phyloP scores from a whole-genome alignment of 2,888 invertebrate genomes.

The Heliothis peltigera region DNA sequence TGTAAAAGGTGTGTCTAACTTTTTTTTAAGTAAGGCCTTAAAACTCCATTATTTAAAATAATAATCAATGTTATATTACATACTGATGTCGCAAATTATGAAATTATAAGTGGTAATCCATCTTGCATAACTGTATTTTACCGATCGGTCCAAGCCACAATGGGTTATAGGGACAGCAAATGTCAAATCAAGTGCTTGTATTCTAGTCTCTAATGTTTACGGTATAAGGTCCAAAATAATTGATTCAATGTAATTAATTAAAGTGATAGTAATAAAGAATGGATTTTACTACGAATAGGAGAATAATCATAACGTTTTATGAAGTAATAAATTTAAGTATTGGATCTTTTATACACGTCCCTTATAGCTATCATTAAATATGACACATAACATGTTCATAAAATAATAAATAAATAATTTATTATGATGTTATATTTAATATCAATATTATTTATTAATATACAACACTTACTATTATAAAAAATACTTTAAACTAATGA shows the following conservation, averaged over 20 bases:
- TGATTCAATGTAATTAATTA: slow-evolving; percentile 25
- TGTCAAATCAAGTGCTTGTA: slow-evolving; percentile 37
- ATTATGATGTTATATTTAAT: no score
- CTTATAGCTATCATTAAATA: background rate
- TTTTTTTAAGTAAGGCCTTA: no score
- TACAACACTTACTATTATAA: no score
- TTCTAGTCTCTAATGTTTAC: slow-evolving; percentile 29
- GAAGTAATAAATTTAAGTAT: slow-evolving; percentile 20
- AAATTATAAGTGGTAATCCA: slow-evolving; percentile 26
- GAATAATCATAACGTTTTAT: slow-evolving; percentile 40
- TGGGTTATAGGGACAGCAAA: slow-evolving; percentile 40
- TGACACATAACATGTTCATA: no score
- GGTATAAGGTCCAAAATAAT: slow-evolving; percentile 31
- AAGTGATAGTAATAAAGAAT: slow-evolving; percentile 31
- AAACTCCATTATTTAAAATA: no score
- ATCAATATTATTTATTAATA: no score
- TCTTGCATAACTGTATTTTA: slow-evolving; percentile 41
- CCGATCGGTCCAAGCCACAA: slow-evolving; percentile 46
- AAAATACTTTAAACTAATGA: no score
- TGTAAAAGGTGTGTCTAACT: no score
- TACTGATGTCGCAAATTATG: slow-evolving; percentile 5
- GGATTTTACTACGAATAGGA: slow-evolving; percentile 31
- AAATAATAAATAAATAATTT: no score
- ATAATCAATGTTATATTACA: no score
- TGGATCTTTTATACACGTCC: background rate